Conservation (phyloP, 2,113 vertebrate genomes). For the Ornithorhynchus anatinus region DNA sequence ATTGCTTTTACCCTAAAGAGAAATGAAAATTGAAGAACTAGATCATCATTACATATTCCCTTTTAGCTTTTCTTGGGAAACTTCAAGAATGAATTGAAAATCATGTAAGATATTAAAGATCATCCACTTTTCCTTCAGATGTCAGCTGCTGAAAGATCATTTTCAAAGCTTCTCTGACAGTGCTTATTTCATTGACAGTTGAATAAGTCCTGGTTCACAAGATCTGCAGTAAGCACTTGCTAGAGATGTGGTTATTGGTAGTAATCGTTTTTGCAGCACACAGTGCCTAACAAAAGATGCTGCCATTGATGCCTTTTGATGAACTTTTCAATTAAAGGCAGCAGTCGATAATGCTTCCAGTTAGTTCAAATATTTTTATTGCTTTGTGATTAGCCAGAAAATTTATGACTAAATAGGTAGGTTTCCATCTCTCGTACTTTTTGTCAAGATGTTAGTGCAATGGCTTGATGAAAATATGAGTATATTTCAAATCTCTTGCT, state of each 20-base stretch:
- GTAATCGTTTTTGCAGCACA: conserved; percentile 40
- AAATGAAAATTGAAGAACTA: conserved; percentile 5
- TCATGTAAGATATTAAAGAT: conserved; percentile 5
- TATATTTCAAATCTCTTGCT: not conserved
- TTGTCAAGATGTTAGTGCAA: conserved; percentile 24
- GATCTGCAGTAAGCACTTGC: conserved; percentile 29
- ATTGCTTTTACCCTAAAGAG: not conserved
- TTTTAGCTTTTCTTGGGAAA: not conserved
- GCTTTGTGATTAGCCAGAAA: conserved; percentile 44
- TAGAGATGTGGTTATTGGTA: conserved; percentile 29
- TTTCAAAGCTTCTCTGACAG: conserved; percentile 27
- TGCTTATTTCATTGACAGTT: conserved; percentile 40
- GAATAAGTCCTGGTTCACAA: conserved; percentile 26
- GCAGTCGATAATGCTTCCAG: conserved; percentile 45
- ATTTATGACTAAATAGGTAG: conserved; percentile 43
- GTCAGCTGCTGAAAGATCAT: conserved; percentile 9
- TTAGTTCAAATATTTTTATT: conserved; percentile 45
- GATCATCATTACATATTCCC: not conserved
- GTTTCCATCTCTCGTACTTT: conserved; percentile 1
- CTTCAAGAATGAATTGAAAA: conserved; percentile 18
- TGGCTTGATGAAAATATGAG: not conserved
- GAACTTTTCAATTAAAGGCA: conserved; percentile 48
- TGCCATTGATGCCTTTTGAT: conserved; percentile 45
- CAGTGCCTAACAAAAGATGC: conserved; percentile 11
- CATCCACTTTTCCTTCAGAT: conserved; percentile 13